Conservation (phyloP, 2,888 invertebrate species). For the Lobophora halterata region DNA sequence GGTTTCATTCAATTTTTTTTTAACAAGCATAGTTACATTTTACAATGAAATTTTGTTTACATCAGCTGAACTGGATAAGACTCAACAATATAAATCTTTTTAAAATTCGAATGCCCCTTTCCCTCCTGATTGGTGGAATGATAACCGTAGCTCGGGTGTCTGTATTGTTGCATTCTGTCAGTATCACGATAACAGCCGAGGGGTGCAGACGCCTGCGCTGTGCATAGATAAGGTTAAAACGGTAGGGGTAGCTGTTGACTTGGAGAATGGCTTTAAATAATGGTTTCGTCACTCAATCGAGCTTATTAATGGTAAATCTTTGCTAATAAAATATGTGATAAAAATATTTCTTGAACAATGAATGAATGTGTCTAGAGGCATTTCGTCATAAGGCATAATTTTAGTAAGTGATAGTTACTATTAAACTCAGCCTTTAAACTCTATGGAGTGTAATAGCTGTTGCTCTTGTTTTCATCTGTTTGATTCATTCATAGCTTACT, state of each 20-base stretch:
- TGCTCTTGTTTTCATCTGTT: too few species aligned
- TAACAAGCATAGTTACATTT: too few species aligned
- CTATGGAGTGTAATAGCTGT: too few species aligned
- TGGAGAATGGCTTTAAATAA: constrained; percentile 56
- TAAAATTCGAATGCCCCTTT: constrained; percentile 38
- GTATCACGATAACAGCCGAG: constrained; percentile 65
- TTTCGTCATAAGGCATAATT: too few species aligned
- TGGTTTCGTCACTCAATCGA: constrained; percentile 31
- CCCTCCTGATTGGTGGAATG: constrained; percentile 66
- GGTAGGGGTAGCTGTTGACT: constrained; percentile 57
- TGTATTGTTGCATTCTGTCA: constrained; percentile 70
- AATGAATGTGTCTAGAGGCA: too few species aligned
- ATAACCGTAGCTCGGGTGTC: constrained; percentile 58
- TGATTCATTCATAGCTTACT: too few species aligned
- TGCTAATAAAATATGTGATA: not conserved
- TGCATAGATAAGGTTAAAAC: constrained; percentile 66
- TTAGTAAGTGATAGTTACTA: too few species aligned
- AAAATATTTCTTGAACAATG: too few species aligned
- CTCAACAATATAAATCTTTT: constrained; percentile 20
- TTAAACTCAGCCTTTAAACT: too few species aligned
- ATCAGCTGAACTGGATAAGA: too few species aligned
- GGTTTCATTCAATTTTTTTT: too few species aligned
- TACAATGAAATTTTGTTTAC: too few species aligned
- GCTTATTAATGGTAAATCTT: constrained; percentile 1
- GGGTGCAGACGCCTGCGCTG: constrained; percentile 66